A percentile compares a stretch with the other conserved stretches of the same genome.
Evolutionary conservation across 2,113 vertebrate species (phyloP).

Genomic region (Poecilia latipinna): DNA sequence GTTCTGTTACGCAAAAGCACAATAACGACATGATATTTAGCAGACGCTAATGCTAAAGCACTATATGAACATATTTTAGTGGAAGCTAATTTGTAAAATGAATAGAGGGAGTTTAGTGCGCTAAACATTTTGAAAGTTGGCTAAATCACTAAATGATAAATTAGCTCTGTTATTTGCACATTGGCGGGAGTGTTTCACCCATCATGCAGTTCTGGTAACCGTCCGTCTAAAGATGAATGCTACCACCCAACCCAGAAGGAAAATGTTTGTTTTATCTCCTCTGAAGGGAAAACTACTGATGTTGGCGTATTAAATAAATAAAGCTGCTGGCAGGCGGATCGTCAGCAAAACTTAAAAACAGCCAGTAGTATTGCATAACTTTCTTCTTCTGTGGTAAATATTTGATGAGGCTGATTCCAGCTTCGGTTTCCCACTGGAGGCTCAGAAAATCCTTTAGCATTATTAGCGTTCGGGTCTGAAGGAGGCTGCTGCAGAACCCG

Average conservation of each 20-base stretch:
- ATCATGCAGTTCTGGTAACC: neutral
- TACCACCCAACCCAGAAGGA: neutral
- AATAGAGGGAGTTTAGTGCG: no score
- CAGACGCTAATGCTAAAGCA: no score
- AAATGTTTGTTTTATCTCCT: neutral
- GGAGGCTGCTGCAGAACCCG: neutral
- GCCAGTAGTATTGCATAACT: neutral
- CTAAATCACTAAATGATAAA: no score
- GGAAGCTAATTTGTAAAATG: no score
- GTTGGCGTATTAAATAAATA: neutral
- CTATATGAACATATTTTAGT: no score
- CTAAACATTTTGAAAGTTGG: no score
- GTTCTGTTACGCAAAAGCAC: no score
- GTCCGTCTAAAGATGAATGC: neutral
- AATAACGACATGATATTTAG: no score
- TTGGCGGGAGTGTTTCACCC: no score
- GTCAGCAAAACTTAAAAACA: neutral
- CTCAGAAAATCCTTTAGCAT: constrained; percentile 3
- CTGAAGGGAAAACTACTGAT: neutral
- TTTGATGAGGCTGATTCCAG: constrained; percentile 1
- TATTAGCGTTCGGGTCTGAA: neutral
- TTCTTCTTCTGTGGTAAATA: neutral
- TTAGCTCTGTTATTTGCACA: no score
- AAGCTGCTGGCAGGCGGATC: neutral
- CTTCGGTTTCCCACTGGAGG: neutral